A percentile compares a stretch with the other conserved stretches of the same genome.
Conservation (phyloP, 1,140 invertebrate species). For the Leptinotarsa undecemlineata region DNA sequence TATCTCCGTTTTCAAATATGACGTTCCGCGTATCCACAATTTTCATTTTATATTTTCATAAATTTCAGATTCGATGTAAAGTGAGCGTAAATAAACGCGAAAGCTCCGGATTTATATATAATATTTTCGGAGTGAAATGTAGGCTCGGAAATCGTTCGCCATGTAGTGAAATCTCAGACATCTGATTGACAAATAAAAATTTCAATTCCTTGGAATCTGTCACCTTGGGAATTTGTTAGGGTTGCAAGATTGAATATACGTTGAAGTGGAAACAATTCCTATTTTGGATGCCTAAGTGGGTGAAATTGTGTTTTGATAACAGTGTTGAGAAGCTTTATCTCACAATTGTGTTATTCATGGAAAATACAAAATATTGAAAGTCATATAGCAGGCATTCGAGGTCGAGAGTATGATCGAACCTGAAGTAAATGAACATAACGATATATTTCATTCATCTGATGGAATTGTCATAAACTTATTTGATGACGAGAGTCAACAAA, state of each 20-base stretch:
- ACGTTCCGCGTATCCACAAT: background rate
- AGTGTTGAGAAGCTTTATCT: no score
- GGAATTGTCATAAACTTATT: no score
- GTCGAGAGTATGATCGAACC: no score
- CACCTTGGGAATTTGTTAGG: background rate
- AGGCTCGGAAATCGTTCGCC: background rate
- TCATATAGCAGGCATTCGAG: no score
- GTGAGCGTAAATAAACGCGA: slow-evolving; percentile 5
- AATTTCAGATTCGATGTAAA: slow-evolving; percentile 8
- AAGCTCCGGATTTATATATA: background rate
- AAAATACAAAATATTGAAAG: no score
- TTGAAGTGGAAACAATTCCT: background rate
- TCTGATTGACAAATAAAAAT: slow-evolving; percentile 4
- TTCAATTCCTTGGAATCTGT: background rate
- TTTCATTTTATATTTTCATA: slow-evolving; percentile 6
- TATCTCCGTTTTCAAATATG: background rate
- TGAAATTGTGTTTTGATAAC: no score
- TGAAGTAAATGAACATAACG: no score
- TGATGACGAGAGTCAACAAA: no score
- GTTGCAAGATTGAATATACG: background rate
- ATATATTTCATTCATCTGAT: no score
- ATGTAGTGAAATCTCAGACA: background rate
- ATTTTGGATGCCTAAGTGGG: no score
- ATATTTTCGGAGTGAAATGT: slow-evolving; percentile 1
- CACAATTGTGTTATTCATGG: no score